Base-by-base conservation (phyloP, 2,797 vertebrate species). In the Chelon labrosus region DNA sequence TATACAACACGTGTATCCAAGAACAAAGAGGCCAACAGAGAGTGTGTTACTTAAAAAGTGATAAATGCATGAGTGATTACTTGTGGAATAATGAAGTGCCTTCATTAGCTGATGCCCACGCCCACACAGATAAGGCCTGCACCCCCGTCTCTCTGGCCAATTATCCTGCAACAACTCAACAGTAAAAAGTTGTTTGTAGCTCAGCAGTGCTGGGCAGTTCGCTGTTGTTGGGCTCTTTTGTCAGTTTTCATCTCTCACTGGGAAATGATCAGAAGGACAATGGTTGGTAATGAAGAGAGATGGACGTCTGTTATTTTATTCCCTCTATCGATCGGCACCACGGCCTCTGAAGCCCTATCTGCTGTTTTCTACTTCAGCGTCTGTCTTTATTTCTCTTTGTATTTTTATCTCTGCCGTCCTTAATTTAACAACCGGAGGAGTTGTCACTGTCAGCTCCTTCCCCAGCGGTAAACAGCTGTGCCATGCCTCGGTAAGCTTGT, bases 91-190 rank as follows among this genome's bases (percentile, higher is more conserved):
- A 87, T 76, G 31, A 35, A 35, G 31, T 77, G 3, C 85, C 61
- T 69, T 85, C 22, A 81, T 87, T 86, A 75, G 8, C 11, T 6
- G 2, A 12, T 19, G 10, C 44, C 14, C 11, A 35, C 25, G 51
- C 42, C 46, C 49, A 20, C 35, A 73, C 52, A 19, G 14, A 9
- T 55, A 65, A 16, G 31, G 25, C 19, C 31, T 83, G 42, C 14
- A 14, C 42, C 25, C 25, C 49, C 54, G 13, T 62, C 46, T 39
- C 49, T 20, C 4, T 63, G 89, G 79, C 85, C 83, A 92, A 66
- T 90, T 91, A 93, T 91, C 89, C 73, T 83, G 75, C 70, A 85
- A 85, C 85, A 91, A 42, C 42, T 64, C 16, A 47, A 73, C 37
- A 35, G 57, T 31, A 51, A 61, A 80, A 85, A 83, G 80, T 85